A percentile compares a stretch with the other conserved stretches of the same genome.
phyloP scores from a whole-genome alignment of 2,888 invertebrate genomes.

The Caenorhabditis uteleia region DNA sequence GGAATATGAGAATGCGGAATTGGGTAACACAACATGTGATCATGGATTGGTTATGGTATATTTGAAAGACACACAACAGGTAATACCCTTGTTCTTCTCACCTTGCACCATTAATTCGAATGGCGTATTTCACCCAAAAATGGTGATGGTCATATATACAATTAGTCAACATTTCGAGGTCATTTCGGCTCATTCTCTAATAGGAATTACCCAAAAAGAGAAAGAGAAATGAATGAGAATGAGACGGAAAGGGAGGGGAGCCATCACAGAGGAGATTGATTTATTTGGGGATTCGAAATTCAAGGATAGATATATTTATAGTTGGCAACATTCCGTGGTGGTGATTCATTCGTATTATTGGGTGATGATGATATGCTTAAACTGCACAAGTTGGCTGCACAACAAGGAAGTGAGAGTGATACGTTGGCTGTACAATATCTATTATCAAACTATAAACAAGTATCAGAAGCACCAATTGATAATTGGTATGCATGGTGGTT shows the following conservation, averaged over 20 bases:
- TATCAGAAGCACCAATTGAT: conserved; percentile 52
- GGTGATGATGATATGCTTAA: conserved; percentile 63
- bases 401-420: conserved; percentile 48
- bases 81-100: conserved; percentile 4
- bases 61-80: conserved; percentile 60
- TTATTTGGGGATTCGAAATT: background rate
- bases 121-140: too few relatives aligned
- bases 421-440: conserved; percentile 58
- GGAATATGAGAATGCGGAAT: conserved; percentile 54
- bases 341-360: conserved; percentile 60
- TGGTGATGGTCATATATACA: conserved; percentile 23
- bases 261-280: background rate
- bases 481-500: conserved; percentile 56
- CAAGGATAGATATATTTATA: conserved; percentile 33
- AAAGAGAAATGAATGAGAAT: conserved; percentile 1
- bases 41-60: conserved; percentile 65
- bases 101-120: background rate
- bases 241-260: background rate
- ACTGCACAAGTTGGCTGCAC: conserved; percentile 59
- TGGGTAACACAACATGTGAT: conserved; percentile 63
- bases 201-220: background rate
- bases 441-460: conserved; percentile 61
- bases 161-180: conserved; percentile 28
- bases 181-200: conserved; percentile 20
- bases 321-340: conserved; percentile 65